A percentile compares a stretch with the other conserved stretches of the same genome.
These are phyloP conservation scores for Anneissia japonica DNA, from an alignment of 35 echinoderm and acorn worm genomes.

Conservation along the genomic window DNA sequence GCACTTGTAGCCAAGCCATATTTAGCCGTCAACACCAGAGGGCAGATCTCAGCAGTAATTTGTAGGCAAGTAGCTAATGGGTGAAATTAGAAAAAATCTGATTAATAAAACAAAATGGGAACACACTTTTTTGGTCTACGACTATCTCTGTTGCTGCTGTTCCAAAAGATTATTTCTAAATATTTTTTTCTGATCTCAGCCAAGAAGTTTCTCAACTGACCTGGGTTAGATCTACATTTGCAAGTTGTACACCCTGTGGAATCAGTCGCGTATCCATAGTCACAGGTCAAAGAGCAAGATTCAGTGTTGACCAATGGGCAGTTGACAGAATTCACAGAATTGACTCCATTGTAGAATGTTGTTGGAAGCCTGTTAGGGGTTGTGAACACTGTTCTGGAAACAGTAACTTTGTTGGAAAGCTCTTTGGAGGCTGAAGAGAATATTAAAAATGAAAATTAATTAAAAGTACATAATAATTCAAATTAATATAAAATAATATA, in stretches of 20 bases:
- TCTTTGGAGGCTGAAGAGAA: not conserved
- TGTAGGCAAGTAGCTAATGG: not conserved
- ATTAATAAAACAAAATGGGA: too few relatives aligned
- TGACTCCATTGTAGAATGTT: not conserved
- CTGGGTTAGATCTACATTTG: conserved; percentile 6
- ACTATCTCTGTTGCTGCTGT: too few relatives aligned
- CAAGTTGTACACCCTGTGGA: conserved; percentile 10
- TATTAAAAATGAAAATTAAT: too few relatives aligned
- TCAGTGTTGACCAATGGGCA: conserved; percentile 6
- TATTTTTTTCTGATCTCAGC: too few relatives aligned
- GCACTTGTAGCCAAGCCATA: conserved; percentile 11
- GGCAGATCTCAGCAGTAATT: not conserved
- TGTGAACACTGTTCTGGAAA: not conserved
- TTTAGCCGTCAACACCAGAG: not conserved
- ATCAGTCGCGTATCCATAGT: conserved; percentile 17
- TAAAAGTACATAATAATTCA: too few relatives aligned
- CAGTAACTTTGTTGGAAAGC: not conserved
- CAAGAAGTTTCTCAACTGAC: not conserved
- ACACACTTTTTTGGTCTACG: too few relatives aligned
- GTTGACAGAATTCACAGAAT: not conserved
- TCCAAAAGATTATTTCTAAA: too few relatives aligned
- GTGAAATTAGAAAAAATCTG: not conserved
- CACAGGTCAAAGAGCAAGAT: conserved; percentile 7
- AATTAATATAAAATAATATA: too few relatives aligned
- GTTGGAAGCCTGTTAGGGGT: not conserved